Evolutionary conservation across 2,888 invertebrate genomes (phyloP).

Genomic region (Hoplodrina blanda): DNA sequence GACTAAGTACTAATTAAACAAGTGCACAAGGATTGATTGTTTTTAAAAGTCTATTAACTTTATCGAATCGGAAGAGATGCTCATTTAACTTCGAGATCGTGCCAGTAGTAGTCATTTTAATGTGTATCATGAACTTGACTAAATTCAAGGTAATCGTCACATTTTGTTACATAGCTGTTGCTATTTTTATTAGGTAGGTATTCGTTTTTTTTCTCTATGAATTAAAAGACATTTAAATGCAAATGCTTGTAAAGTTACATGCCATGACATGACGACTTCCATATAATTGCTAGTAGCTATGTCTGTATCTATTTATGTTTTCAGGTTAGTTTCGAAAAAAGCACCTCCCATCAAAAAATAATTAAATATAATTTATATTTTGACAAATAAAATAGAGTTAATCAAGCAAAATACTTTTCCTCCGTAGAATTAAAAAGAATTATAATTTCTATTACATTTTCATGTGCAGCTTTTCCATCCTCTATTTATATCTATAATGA

Average conservation of each 20-base stretch:
- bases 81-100: slow-evolving; percentile 39
- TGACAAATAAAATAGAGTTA: not conserved
- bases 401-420: not conserved
- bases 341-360: not conserved
- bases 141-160: slow-evolving; percentile 71
- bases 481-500: slow-evolving; percentile 13
- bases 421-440: not conserved
- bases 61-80: not conserved
- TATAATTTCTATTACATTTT: not conserved
- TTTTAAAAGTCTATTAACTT: too few species aligned
- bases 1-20: too few species aligned
- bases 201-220: slow-evolving; percentile 10
- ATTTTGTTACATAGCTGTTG: slow-evolving; percentile 52
- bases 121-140: slow-evolving; percentile 77
- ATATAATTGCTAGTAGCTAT: not conserved
- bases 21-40: too few species aligned
- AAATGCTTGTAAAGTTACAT: slow-evolving; percentile 21
- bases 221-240: slow-evolving; percentile 24
- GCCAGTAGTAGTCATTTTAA: slow-evolving; percentile 47
- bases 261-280: not conserved
- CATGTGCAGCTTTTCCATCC: not conserved
- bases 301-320: not conserved
- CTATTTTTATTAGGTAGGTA: slow-evolving; percentile 19
- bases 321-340: not conserved
- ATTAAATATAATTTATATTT: not conserved